Evolutionary conservation across 2,888 invertebrate genomes (phyloP).

Genomic region (Leptopterna dolabrata): DNA sequence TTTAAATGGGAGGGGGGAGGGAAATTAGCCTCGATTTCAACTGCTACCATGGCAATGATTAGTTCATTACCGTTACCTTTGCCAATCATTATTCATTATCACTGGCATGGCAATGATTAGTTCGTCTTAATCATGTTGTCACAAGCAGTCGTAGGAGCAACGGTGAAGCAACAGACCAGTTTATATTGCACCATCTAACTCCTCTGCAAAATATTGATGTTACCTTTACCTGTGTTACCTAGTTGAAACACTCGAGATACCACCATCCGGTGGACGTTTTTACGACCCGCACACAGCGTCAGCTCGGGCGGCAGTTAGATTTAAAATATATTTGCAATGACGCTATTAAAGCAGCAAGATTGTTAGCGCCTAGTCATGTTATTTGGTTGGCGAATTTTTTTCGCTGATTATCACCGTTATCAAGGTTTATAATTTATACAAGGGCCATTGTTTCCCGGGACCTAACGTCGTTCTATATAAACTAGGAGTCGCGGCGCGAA

Average conservation of each 20-base stretch:
- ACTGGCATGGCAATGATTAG: no score
- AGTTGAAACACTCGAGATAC: neutral
- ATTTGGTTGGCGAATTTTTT: neutral
- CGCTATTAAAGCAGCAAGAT: neutral
- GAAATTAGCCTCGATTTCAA: no score
- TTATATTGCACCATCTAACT: neutral
- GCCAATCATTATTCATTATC: no score
- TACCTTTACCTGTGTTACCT: no score
- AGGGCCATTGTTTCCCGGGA: neutral
- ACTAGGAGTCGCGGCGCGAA: neutral
- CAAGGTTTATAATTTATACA: neutral
- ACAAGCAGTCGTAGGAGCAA: no score
- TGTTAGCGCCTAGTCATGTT: neutral
- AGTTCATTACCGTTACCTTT: no score
- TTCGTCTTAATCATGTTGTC: no score
- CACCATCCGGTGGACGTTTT: neutral
- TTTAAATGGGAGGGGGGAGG: no score
- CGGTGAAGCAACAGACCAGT: neutral
- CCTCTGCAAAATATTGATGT: neutral
- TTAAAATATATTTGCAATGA: neutral
- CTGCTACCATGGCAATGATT: no score
- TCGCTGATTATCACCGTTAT: neutral
- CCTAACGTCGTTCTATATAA: neutral
- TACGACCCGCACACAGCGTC: neutral
- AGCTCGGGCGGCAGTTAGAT: neutral